Evolutionary conservation across 2,797 vertebrate genomes (phyloP).

Genomic region (Hippopotamyrus pictus): DNA sequence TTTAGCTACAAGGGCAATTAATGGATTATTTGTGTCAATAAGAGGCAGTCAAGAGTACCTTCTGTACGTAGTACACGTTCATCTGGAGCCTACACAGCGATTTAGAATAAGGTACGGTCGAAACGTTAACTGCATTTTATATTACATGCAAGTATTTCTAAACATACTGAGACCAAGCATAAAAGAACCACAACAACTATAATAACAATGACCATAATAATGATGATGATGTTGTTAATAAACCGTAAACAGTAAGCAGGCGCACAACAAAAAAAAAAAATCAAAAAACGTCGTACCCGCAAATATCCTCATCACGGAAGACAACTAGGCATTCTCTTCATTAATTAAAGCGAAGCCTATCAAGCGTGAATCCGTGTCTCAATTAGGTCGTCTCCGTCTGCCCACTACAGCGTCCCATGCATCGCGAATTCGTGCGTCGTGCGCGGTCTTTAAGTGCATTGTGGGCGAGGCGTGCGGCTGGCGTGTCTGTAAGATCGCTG

Average conservation of each 20-base stretch:
- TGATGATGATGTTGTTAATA: background rate
- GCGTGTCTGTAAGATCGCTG: background rate
- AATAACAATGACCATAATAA: background rate
- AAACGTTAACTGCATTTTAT: background rate
- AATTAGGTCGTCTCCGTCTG: background rate
- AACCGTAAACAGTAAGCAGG: background rate
- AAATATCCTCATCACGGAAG: background rate
- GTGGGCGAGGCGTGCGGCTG: background rate
- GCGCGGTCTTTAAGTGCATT: background rate
- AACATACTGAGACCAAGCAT: background rate
- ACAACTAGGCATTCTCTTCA: background rate
- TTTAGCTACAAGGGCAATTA: background rate
- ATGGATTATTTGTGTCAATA: background rate
- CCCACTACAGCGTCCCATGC: background rate
- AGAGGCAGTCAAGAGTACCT: background rate
- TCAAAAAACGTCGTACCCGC: background rate
- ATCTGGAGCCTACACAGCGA: background rate
- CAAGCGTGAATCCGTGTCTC: background rate
- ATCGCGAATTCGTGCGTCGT: background rate
- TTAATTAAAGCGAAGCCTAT: background rate
- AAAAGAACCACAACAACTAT: background rate
- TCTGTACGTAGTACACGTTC: background rate
- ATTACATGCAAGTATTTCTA: background rate
- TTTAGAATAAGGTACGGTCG: background rate
- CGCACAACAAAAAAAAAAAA: background rate